Evolutionary conservation across 2,113 vertebrate genomes (phyloP).

Genomic region (Bubalus kerabau): DNA sequence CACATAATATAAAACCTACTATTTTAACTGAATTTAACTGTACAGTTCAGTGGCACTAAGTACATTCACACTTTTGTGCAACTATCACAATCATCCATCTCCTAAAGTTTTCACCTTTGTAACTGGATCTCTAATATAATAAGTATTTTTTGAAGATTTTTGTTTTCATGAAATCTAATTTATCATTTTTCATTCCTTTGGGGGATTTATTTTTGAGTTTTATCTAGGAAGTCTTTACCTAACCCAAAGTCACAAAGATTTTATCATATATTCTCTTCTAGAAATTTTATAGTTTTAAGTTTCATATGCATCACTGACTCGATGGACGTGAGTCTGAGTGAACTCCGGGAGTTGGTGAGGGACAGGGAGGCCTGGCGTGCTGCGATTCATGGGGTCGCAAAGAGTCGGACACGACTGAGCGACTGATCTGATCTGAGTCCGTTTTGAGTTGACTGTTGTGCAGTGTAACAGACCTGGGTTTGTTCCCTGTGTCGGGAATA

Average conservation of each 20-base stretch:
- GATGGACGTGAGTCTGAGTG: too few relatives aligned
- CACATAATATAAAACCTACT: not conserved
- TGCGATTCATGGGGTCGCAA: too few relatives aligned
- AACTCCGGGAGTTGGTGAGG: too few relatives aligned
- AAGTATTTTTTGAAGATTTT: not conserved
- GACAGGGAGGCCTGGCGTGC: too few relatives aligned
- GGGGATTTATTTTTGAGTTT: not conserved
- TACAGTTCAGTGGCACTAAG: not conserved
- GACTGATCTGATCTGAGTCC: too few relatives aligned
- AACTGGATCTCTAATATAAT: not conserved
- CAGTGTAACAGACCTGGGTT: not conserved
- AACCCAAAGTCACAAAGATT: not conserved
- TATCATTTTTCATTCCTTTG: not conserved
- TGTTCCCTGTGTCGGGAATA: not conserved
- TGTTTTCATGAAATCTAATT: not conserved
- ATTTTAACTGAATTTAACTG: not conserved
- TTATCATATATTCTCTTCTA: not conserved
- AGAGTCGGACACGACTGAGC: too few relatives aligned
- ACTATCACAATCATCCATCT: not conserved
- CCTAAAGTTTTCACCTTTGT: not conserved
- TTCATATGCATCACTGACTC: not conserved
- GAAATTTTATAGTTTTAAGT: not conserved
- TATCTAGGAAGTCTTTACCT: not conserved
- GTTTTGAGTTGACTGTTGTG: not conserved
- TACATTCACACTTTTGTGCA: not conserved